A percentile compares a stretch with the other conserved stretches of the same genome.
phyloP scores from a whole-genome alignment of 1,140 invertebrate genomes.

The Dysdera silvatica region DNA sequence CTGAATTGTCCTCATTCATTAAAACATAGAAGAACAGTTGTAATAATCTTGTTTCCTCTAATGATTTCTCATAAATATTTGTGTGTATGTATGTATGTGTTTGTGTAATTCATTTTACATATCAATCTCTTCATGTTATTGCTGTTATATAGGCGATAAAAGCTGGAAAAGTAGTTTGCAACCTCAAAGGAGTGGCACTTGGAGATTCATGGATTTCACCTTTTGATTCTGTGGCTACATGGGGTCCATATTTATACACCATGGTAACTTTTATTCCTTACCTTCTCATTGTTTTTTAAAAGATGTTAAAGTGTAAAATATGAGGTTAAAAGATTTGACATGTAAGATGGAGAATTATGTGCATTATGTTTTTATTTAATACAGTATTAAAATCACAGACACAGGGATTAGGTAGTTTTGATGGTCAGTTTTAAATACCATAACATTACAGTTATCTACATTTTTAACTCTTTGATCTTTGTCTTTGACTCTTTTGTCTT shows the following conservation, averaged over 20 bases:
- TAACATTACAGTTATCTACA: too few relatives aligned
- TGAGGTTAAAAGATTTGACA: conserved; percentile 1
- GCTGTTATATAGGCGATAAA: conserved; percentile 52
- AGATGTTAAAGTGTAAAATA: not conserved
- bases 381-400: too few relatives aligned
- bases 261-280: conserved; percentile 50
- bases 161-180: conserved; percentile 55
- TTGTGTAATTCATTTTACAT: not conserved
- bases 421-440: too few relatives aligned
- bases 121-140: not conserved
- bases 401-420: too few relatives aligned
- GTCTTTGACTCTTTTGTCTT: too few relatives aligned
- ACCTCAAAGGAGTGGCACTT: conserved; percentile 66
- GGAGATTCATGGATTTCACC: conserved; percentile 82
- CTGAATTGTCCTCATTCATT: too few relatives aligned
- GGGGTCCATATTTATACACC: conserved; percentile 64
- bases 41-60: too few relatives aligned
- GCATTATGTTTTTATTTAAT: not conserved
- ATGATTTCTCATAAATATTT: too few relatives aligned
- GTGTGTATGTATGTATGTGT: too few relatives aligned
- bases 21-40: too few relatives aligned
- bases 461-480: too few relatives aligned
- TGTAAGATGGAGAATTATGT: conserved; percentile 9
- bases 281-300: not conserved
- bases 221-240: conserved; percentile 66